Evolutionary conservation across 2,113 vertebrate genomes (phyloP).

Genomic region (Camelus bactrianus): DNA sequence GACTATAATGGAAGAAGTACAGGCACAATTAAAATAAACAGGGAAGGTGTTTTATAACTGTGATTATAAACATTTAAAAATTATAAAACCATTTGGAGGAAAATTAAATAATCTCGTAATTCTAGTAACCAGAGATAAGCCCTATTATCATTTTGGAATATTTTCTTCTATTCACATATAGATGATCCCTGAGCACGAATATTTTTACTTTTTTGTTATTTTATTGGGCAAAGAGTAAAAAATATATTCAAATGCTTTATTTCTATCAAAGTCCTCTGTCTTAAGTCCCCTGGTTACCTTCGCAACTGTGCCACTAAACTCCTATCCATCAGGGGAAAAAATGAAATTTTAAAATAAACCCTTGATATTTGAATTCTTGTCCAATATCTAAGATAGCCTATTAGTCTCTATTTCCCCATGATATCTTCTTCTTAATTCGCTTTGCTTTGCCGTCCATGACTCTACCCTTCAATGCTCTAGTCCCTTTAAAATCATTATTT

Average conservation of each 20-base stretch:
- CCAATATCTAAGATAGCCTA: not conserved
- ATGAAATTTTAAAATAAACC: not conserved
- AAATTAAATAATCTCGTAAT: not conserved
- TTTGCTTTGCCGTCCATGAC: not conserved
- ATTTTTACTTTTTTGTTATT: not conserved
- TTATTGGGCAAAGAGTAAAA: not conserved
- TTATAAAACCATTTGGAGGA: not conserved
- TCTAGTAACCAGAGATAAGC: not conserved
- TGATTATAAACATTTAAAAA: not conserved
- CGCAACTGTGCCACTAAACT: not conserved
- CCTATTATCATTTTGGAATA: not conserved
- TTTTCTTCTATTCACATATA: not conserved
- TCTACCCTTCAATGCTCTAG: not conserved
- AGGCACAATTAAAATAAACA: not conserved
- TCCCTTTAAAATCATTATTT: not conserved
- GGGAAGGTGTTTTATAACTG: not conserved
- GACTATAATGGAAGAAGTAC: not conserved
- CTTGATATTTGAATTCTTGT: not conserved
- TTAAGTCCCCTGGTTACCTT: not conserved
- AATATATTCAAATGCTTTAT: not conserved
- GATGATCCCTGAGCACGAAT: not conserved
- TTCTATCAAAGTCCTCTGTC: not conserved
- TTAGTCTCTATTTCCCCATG: not conserved
- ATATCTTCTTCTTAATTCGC: not conserved
- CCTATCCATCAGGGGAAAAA: not conserved